Percentiles rank a stretch among this genome's conserved stretches.
Evolutionary conservation across 2,888 invertebrate species (phyloP).

Genomic region (Omphaloscelis lunosa): DNA sequence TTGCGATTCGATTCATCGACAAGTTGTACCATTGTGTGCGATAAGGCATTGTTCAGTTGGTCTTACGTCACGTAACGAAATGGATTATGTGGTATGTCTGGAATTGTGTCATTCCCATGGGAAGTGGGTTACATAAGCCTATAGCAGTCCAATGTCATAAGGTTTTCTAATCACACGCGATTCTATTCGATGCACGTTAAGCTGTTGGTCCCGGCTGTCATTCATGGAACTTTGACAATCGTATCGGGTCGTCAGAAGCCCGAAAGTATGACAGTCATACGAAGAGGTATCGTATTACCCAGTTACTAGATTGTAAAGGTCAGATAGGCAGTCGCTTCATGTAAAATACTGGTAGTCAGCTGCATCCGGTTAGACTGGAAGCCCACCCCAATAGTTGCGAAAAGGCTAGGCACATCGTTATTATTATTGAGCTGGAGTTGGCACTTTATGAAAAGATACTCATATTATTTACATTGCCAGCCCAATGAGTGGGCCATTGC

Average conservation of each 20-base stretch:
- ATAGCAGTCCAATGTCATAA: neutral
- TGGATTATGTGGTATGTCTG: constrained; percentile 8
- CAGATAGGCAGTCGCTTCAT: neutral
- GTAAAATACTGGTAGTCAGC: neutral
- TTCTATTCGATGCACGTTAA: neutral
- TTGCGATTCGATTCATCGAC: constrained; percentile 56
- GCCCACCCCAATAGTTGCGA: neutral
- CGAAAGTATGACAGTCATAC: neutral
- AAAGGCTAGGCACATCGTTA: neutral
- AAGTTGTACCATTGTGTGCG: constrained; percentile 41
- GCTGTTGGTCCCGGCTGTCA: neutral
- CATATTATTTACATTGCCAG: constrained; percentile 13
- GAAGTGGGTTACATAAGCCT: constrained; percentile 5
- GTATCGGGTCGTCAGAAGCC: neutral
- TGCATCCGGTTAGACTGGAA: neutral
- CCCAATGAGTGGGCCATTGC: constrained; percentile 10
- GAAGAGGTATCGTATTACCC: neutral
- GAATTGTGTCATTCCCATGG: neutral
- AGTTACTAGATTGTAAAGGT: neutral
- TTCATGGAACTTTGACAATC: neutral
- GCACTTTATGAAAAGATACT: neutral
- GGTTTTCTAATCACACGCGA: neutral
- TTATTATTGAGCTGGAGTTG: neutral
- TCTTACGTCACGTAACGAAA: constrained; percentile 20
- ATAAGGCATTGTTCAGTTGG: constrained; percentile 35